Base-by-base conservation (phyloP, 2,113 vertebrate species). In the Anarhynchus alexandrinus region DNA sequence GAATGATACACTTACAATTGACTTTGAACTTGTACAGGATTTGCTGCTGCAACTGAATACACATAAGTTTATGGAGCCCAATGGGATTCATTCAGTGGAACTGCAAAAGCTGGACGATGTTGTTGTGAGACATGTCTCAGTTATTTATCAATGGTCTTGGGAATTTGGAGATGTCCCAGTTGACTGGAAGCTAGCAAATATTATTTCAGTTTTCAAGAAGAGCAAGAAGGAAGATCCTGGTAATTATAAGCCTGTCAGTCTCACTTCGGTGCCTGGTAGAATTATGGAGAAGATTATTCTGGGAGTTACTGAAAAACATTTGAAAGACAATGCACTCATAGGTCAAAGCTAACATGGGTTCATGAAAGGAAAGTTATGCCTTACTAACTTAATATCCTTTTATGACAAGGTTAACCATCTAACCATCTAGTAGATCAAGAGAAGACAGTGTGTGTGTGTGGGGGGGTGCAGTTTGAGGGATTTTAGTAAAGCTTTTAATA, bases 391-490 rank as follows among this genome's bases (percentile, higher is more conserved):
- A 66, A 49, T 36, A 72, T 25, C 3, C 6, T 57, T 55, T 72
- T 65, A 36, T 73, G n/a, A 78, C 9, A 85, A 82, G 22, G 16
- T 78, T 77, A 52, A 9, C 7, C 12, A 45, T 29, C 38, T 77
- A 52, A 9, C 7, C 12, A 45, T 29, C 38, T 49, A 55, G 5
- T 23, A 15, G 32, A 58, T 54, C 3, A 80, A 55, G 8, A 11
- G 6, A 81, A 49, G 17, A 3, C 23, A 87, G 9, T 0, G 0
- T n/a, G n/a, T n/a, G n/a, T n/a, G 5, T 43, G 10, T 29, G 15
- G 5, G 5, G 0, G 2, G 9, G 6, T 40, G 40, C 10, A 51
- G 27, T 27, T 36, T 17, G 19, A 59, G 21, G 57, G 11, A 61
- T 83, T 93, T 83, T 29, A 22, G 8, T 8, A 81, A 87, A 77